A percentile compares a stretch with the other conserved stretches of the same genome.
These are phyloP conservation scores for Ceramica pisi DNA, from an alignment of 2,888 invertebrate genomes.

Conservation along the genomic window DNA sequence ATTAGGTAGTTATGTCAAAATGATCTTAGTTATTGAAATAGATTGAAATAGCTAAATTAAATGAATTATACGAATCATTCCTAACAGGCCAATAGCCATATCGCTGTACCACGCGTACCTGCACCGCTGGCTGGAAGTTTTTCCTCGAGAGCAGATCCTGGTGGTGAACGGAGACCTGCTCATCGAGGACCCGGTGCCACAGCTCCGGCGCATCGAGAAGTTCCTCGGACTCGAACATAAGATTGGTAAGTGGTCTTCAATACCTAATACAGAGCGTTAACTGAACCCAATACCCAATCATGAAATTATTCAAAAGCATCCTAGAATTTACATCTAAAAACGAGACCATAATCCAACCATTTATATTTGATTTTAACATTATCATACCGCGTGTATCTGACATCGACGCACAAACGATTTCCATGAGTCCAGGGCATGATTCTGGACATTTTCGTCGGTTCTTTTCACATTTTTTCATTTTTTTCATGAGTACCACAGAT, in stretches of 20 bases:
- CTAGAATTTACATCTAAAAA: background rate
- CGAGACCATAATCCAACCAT: too few species aligned
- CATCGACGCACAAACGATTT: too few species aligned
- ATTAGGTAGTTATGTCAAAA: too few species aligned
- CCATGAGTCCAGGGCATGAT: too few species aligned
- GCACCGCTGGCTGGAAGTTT: constrained; percentile 97
- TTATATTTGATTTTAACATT: background rate
- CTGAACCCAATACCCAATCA: background rate
- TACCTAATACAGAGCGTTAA: background rate
- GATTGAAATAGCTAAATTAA: too few species aligned
- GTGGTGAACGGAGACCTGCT: constrained; percentile 98
- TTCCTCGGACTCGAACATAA: constrained; percentile 94
- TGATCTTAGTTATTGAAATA: too few species aligned
- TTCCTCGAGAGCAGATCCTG: constrained; percentile 97
- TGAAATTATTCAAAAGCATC: too few species aligned
- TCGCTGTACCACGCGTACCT: constrained; percentile 98
- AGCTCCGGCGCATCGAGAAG: constrained; percentile 96
- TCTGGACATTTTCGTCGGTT: too few species aligned
- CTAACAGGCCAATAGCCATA: constrained; percentile 93
- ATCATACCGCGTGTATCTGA: too few species aligned
- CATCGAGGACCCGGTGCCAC: constrained; percentile 97
- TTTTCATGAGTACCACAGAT: too few species aligned
- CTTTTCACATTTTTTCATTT: too few species aligned
- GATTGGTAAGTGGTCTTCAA: constrained; percentile 79
- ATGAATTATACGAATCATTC: constrained; percentile 18